Evolutionary conservation across 2,113 vertebrate species (phyloP).

Genomic region (Tetraodon nigroviridis): DNA sequence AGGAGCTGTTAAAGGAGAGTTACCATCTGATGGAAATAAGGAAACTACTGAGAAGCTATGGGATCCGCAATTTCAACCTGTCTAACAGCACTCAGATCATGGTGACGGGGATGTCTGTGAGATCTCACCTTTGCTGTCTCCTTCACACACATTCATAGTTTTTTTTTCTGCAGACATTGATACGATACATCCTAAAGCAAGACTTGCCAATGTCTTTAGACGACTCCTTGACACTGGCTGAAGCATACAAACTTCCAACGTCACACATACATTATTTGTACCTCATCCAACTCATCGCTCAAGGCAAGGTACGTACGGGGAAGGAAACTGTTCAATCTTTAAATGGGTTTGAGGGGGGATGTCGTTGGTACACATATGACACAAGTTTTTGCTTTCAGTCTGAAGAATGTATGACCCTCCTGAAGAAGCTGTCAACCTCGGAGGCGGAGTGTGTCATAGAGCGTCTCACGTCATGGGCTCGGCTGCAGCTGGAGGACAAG

Average conservation of each 20-base stretch:
- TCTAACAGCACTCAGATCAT: slow-evolving; percentile 82
- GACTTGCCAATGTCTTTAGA: slow-evolving; percentile 80
- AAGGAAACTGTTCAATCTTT: not conserved
- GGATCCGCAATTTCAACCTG: slow-evolving; percentile 87
- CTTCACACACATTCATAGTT: not conserved
- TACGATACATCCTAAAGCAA: slow-evolving; percentile 88
- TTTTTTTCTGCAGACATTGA: slow-evolving; percentile 74
- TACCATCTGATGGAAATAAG: slow-evolving; percentile 94
- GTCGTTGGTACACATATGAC: no score
- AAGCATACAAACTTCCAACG: slow-evolving; percentile 78
- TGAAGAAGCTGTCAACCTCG: slow-evolving; percentile 76
- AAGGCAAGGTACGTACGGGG: slow-evolving; percentile 73
- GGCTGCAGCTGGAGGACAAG: slow-evolving; percentile 77
- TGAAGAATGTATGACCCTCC: slow-evolving; percentile 74
- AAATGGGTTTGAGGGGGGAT: no score
- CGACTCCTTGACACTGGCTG: slow-evolving; percentile 85
- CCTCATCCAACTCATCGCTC: slow-evolving; percentile 80
- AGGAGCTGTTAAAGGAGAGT: slow-evolving; percentile 87
- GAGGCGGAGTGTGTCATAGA: slow-evolving; percentile 81
- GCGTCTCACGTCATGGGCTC: slow-evolving; percentile 80
- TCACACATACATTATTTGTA: slow-evolving; percentile 81
- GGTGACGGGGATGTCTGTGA: slow-evolving; percentile 61
- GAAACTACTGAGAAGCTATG: slow-evolving; percentile 87
- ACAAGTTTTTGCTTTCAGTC: slow-evolving; percentile 60
- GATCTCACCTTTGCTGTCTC: not conserved